phyloP scores from a whole-genome alignment of 1,140 invertebrate genomes.

The Scaptodrosophila lebanonensis region DNA sequence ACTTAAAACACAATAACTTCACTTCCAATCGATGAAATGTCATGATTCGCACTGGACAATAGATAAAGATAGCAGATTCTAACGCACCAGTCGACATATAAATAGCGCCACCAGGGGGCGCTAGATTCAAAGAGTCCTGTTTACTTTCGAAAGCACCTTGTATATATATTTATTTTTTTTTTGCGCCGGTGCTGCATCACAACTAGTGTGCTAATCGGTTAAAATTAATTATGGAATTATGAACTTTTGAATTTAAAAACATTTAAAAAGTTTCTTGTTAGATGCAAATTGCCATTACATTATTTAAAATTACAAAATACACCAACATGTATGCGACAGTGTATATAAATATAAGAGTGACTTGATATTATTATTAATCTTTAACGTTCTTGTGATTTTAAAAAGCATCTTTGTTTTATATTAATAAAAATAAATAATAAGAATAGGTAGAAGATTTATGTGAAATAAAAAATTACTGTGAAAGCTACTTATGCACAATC shows the following conservation, averaged over 20 bases:
- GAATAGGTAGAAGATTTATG: too few relatives aligned
- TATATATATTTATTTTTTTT: slow-evolving; percentile 37
- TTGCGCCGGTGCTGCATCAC: slow-evolving; percentile 64
- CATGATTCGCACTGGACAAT: too few relatives aligned
- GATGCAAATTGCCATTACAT: slow-evolving; percentile 42
- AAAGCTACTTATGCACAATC: too few relatives aligned
- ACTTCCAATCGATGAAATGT: too few relatives aligned
- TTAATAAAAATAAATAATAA: too few relatives aligned
- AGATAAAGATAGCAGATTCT: too few relatives aligned
- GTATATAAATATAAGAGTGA: slow-evolving; percentile 46
- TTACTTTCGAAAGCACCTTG: too few relatives aligned
- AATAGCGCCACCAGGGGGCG: too few relatives aligned
- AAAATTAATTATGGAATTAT: slow-evolving; percentile 69
- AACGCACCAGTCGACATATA: too few relatives aligned
- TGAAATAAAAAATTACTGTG: too few relatives aligned
- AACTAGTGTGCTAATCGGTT: slow-evolving; percentile 69
- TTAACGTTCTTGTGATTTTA: slow-evolving; percentile 54
- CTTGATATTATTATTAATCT: slow-evolving; percentile 56
- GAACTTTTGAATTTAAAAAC: slow-evolving; percentile 56
- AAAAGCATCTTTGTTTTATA: slow-evolving; percentile 76
- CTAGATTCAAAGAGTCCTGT: too few relatives aligned
- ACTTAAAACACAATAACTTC: too few relatives aligned
- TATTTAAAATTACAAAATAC: slow-evolving; percentile 61
- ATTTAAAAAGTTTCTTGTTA: slow-evolving; percentile 62
- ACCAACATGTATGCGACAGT: slow-evolving; percentile 56